phyloP scores from a whole-genome alignment of 92 coral and sea anemone species.

The Phenganax marumi region DNA sequence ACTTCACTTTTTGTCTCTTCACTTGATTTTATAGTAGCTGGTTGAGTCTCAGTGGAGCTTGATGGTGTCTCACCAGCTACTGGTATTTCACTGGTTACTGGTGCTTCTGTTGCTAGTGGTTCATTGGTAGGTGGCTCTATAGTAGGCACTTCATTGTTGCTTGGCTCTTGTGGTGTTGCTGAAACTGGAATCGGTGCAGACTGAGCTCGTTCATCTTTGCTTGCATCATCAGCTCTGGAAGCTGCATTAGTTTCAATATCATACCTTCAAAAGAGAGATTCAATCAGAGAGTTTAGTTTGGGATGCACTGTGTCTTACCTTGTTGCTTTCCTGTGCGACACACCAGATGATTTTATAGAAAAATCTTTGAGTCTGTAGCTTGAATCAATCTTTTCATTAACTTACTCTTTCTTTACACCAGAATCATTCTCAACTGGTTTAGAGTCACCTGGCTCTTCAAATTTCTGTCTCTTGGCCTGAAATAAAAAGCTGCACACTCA shows the following conservation, averaged over 20 bases:
- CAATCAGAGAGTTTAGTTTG: too few species aligned
- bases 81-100: background rate
- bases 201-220: background rate
- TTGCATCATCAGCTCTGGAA: background rate
- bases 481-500: background rate
- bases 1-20: conserved; percentile 23
- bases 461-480: conserved; percentile 13
- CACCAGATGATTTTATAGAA: too few species aligned
- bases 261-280: too few species aligned
- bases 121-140: background rate
- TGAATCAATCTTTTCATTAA: background rate
- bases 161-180: background rate
- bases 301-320: too few species aligned
- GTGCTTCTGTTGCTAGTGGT: background rate
- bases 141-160: background rate
- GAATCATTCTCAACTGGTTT: background rate
- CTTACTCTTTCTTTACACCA: background rate
- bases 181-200: background rate
- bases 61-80: background rate
- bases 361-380: too few species aligned
- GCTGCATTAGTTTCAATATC: background rate
- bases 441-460: background rate
- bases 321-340: too few species aligned
- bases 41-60: conserved; percentile 8
- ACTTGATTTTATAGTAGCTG: background rate